Evolutionary conservation across 2,113 vertebrate genomes (phyloP).

Genomic region (Mastomys natalensis): DNA sequence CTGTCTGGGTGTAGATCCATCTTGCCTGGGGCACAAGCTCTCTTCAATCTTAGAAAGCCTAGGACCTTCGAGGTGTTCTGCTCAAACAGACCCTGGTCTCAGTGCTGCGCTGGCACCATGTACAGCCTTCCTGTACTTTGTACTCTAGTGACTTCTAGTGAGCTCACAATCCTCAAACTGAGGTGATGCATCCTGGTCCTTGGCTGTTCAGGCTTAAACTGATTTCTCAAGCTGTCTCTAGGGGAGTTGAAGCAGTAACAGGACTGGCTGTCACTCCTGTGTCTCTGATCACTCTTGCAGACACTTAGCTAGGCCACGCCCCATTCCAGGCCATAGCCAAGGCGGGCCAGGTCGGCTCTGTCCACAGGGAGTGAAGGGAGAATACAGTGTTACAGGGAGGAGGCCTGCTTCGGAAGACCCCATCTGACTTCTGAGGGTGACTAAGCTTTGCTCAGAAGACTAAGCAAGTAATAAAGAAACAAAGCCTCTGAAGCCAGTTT

Average conservation of each 20-base stretch:
- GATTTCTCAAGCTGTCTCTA: neutral
- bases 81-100: neutral
- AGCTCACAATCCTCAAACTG: neutral
- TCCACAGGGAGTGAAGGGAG: too few relatives aligned
- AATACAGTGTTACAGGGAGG: too few relatives aligned
- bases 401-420: neutral
- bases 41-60: neutral
- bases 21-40: neutral
- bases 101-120: rapidly evolving
- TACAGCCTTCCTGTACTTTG: neutral
- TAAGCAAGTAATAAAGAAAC: neutral
- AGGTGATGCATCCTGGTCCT: neutral
- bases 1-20: rapidly evolving
- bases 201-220: neutral
- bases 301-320: neutral
- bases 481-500: neutral
- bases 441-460: neutral
- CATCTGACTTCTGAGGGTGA: neutral
- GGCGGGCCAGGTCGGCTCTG: neutral
- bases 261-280: neutral
- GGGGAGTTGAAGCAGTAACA: neutral
- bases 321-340: neutral
- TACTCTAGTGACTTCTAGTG: neutral
- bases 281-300: neutral
- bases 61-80: neutral